Evolutionary conservation across 2,797 vertebrate species (phyloP).

Genomic region (Sebastes elongatus): DNA sequence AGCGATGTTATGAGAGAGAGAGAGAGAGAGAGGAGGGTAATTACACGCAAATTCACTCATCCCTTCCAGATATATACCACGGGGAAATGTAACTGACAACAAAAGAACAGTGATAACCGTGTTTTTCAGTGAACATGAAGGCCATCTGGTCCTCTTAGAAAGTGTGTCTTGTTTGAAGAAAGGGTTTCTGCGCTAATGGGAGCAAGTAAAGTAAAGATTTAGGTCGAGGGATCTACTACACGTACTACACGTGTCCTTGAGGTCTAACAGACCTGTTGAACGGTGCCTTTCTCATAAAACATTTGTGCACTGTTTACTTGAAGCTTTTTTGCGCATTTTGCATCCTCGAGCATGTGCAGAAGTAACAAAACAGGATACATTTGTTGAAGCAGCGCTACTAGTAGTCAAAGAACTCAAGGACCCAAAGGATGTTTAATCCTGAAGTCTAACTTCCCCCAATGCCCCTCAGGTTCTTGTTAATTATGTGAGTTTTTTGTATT

Average conservation of each 20-base stretch:
- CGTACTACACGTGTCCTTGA: neutral
- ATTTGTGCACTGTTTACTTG: neutral
- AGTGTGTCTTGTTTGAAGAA: neutral
- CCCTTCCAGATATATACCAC: neutral
- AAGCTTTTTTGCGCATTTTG: neutral
- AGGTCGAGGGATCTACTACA: no score
- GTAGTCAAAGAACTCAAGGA: neutral
- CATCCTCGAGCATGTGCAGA: no score
- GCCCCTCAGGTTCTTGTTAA: neutral
- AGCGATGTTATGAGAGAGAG: neutral
- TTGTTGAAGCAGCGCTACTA: neutral
- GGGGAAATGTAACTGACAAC: neutral
- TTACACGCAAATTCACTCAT: slow-evolving; percentile 19
- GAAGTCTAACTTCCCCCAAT: neutral
- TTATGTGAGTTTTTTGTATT: neutral
- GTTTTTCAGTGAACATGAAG: neutral
- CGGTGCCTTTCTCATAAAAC: neutral
- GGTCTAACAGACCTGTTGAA: neutral
- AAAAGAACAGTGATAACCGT: neutral
- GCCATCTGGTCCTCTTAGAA: neutral
- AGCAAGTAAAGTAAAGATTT: neutral
- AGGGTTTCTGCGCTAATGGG: neutral
- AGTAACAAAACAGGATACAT: neutral
- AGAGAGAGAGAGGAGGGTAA: slow-evolving; percentile 22
- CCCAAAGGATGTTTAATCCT: neutral